Evolutionary conservation across 2,888 invertebrate species (phyloP).

Genomic region (Glaucopsyche alexis): DNA sequence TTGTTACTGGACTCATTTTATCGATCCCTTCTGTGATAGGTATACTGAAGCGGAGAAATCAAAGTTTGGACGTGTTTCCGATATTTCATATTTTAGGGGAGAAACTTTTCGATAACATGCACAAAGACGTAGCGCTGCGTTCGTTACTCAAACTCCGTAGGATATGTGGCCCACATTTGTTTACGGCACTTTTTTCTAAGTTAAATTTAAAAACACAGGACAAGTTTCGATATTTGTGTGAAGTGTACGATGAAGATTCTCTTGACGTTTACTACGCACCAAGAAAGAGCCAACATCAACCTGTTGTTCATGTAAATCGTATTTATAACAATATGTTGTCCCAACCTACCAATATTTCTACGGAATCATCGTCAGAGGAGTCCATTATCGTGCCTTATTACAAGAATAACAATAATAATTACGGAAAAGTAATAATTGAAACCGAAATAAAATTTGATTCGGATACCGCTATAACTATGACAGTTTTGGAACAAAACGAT

Average conservation of each 20-base stretch:
- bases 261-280: constrained; percentile 72
- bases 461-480: constrained; percentile 90
- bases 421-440: constrained; percentile 87
- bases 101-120: constrained; percentile 73
- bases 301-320: constrained; percentile 62
- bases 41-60: constrained; percentile 74
- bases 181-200: constrained; percentile 77
- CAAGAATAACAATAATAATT: constrained; percentile 49
- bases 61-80: constrained; percentile 70
- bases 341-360: constrained; percentile 58
- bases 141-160: constrained; percentile 85
- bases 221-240: constrained; percentile 68
- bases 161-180: constrained; percentile 83
- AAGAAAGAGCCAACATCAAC: constrained; percentile 56
- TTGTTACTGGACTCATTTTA: constrained; percentile 83
- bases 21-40: constrained; percentile 82
- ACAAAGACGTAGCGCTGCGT: constrained; percentile 86
- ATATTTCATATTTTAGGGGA: constrained; percentile 77
- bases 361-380: constrained; percentile 81
- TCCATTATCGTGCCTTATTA: constrained; percentile 72
- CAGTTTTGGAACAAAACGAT: constrained; percentile 86
- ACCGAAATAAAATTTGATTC: constrained; percentile 91
- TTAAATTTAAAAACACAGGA: constrained; percentile 73
- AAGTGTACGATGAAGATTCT: constrained; percentile 71
- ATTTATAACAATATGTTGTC: constrained; percentile 54